A percentile compares a stretch with the other conserved stretches of the same genome.
phyloP scores from a whole-genome alignment of 1,140 invertebrate species.

The Babylonia areolata region DNA sequence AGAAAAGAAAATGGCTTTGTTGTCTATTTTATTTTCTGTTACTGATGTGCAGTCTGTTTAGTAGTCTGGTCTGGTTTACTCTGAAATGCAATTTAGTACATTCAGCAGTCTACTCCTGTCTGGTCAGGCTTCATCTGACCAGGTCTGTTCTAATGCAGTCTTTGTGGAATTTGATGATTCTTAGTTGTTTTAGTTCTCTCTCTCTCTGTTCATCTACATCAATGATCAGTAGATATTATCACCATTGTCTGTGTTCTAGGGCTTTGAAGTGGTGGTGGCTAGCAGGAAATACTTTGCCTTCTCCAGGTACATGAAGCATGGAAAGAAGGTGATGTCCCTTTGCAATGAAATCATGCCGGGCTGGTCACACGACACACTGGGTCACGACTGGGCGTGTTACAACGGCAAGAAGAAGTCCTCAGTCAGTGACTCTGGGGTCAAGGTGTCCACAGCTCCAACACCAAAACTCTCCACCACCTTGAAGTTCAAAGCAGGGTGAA shows the following conservation, averaged over 20 bases:
- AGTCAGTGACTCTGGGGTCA: conserved; percentile 17
- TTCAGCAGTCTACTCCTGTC: too few species aligned
- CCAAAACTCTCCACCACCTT: not conserved
- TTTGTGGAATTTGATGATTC: too few species aligned
- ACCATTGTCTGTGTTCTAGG: conserved; percentile 52
- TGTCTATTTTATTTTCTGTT: too few species aligned
- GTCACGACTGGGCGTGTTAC: conserved; percentile 76
- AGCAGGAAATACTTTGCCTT: conserved; percentile 78
- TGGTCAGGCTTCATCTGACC: too few species aligned
- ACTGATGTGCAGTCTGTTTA: too few species aligned
- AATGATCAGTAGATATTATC: too few species aligned
- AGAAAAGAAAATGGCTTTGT: too few species aligned
- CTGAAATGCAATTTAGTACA: too few species aligned
- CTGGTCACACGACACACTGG: conserved; percentile 77
- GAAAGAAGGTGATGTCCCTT: conserved; percentile 68
- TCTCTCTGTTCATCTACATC: not conserved
- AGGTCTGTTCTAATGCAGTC: too few species aligned
- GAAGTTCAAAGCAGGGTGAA: conserved; percentile 8
- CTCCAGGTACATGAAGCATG: conserved; percentile 71
- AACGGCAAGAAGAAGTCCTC: conserved; percentile 56
- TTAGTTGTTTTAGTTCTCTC: not conserved
- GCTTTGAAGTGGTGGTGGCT: conserved; percentile 73
- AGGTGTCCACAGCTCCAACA: not conserved
- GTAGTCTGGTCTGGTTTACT: too few species aligned
- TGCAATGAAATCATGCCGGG: conserved; percentile 76